Evolutionary conservation across 2,888 invertebrate genomes (phyloP), one percentile per base, ranked within the genome.

Genomic region (Aproaerema taeniolella): DNA sequence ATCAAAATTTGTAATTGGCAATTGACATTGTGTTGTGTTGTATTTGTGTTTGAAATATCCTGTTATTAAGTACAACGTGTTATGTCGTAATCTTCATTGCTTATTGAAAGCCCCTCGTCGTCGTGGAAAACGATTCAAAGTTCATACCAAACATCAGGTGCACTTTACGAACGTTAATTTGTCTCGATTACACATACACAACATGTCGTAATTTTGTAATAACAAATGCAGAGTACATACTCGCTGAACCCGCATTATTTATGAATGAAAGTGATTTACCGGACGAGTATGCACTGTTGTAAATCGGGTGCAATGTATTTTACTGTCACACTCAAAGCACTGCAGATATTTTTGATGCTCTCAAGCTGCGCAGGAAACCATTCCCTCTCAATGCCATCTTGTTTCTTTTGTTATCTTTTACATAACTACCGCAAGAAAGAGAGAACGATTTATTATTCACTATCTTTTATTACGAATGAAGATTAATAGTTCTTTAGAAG

Each of bases 341-440:
- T 40, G 41, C 47, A 41, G 47, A 51, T 38, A 50, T 50, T 49
- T 49, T 46, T 38, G 42, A 42, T 40, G 37, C 47, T 39, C 31
- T 32, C 31, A 15, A n/a, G 16, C n/a, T 20, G 30, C 34, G 41
- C 47, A 49, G 46, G 43, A 55, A 58, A 39, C 55, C 46, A 53
- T 57, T 60, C 45, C 43, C 32, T 49, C 45, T 49, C 43, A 25
- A 20, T 39, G 46, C 46, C 25, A 39, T 38, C 47, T 52, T 53
- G 46, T 52, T 49, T 49, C 41, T 57, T 55, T 49, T 53, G 8
- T 26, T 6, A n/a, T 9, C 26, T 26, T 5, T 26, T 2, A 26
- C 26, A n/a, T n/a, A 3, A n/a, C 26, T 26, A 26, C 26, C 26
- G n/a, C n/a, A 6, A 26, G 5, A 20, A 7, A 20, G n/a, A n/a